Conservation (phyloP, 2,797 vertebrate genomes). For the Potorous gilbertii region DNA sequence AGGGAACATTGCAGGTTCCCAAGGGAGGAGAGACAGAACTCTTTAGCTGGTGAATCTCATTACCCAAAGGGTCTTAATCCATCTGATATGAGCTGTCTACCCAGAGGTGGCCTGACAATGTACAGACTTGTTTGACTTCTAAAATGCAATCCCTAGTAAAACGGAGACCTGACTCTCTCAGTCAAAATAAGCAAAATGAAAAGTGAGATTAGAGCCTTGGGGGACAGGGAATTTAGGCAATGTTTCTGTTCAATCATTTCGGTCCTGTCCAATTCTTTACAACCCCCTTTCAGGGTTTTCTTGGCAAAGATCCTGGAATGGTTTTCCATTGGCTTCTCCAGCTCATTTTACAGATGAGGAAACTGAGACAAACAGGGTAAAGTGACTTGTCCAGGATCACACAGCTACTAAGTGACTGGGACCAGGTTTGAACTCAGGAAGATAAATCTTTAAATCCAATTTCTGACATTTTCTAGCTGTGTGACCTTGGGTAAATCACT, state of each 20-base stretch:
- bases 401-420: neutral
- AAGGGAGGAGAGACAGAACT: neutral
- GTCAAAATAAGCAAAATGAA: neutral
- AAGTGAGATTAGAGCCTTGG: neutral
- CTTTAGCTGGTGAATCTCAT: neutral
- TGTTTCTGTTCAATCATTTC: neutral
- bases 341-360: neutral
- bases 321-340: neutral
- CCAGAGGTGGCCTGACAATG: neutral
- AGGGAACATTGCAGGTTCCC: neutral
- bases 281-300: neutral
- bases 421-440: neutral
- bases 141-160: neutral
- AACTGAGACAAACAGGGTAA: neutral
- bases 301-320: neutral
- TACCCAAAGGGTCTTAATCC: neutral
- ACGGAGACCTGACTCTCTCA: neutral
- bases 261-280: neutral
- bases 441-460: neutral
- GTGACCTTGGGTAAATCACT: neutral
- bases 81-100: neutral
- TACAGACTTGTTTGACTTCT: neutral
- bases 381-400: neutral
- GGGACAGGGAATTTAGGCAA: neutral
- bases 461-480: neutral